Conservation (phyloP, 2,888 invertebrate genomes). For the Agrilus mali region DNA sequence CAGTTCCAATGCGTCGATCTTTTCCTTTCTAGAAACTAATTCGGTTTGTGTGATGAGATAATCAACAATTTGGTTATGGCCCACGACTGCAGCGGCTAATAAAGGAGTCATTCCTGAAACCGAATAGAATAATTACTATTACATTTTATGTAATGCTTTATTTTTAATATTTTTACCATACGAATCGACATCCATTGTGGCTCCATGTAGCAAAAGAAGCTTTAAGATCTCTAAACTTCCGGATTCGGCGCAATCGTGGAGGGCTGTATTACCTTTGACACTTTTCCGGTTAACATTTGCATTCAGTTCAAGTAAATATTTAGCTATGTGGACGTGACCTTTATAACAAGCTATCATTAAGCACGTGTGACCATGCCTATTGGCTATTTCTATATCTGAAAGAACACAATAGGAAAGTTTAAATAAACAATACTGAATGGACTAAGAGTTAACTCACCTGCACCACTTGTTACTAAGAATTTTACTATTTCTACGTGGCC, state of each 20-base stretch:
- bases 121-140: constrained; percentile 3
- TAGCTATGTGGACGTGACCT: constrained; percentile 82
- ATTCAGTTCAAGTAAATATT: constrained; percentile 71
- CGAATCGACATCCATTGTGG: constrained; percentile 87
- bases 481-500: constrained; percentile 91
- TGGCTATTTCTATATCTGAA: constrained; percentile 88
- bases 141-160: not conserved
- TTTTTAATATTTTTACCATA: constrained; percentile 48
- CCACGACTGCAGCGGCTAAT: constrained; percentile 84
- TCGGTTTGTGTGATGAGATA: constrained; percentile 67
- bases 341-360: constrained; percentile 98
- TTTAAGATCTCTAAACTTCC: constrained; percentile 88
- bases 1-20: constrained; percentile 82
- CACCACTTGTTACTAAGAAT: constrained; percentile 80
- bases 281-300: constrained; percentile 90
- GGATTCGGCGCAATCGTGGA: constrained; percentile 95
- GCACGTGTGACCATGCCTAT: constrained; percentile 91
- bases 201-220: constrained; percentile 75
- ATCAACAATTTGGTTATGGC: constrained; percentile 87
- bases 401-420: not conserved
- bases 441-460: constrained; percentile 43
- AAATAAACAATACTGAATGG: not conserved
- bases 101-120: constrained; percentile 81
- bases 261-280: constrained; percentile 88
- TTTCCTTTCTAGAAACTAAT: constrained; percentile 61